Evolutionary conservation across 2,797 vertebrate genomes (phyloP), one percentile per base, ranked within the genome.

Genomic region (Bovichtus diacanthus): DNA sequence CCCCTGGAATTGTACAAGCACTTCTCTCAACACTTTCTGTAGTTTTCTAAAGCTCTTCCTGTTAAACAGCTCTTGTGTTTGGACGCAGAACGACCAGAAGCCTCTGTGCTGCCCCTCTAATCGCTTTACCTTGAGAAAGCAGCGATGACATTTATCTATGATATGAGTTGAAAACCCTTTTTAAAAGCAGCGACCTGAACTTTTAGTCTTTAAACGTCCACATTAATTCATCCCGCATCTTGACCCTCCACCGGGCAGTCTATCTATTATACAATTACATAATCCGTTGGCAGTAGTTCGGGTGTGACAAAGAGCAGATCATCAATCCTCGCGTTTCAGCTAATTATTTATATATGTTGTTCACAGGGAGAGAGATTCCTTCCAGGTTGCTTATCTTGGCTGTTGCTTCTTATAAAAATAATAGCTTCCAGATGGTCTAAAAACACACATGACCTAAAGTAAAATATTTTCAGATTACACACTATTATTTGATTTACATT

Each of bases 391-490:
- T 58, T 73, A 41, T 80, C 70, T 88, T 83, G 76, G 67, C 74
- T 43, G 13, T 38, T 58, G 38, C 12, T n/a, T 78, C 65, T 61
- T 19, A 9, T 39, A 19, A 55, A 67, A 83, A 73, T 87, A 70
- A 91, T 62, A 23, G 13, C 62, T 92, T 91, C 91, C 86, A 87
- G 83, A 89, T 91, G 82, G 41, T 82, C 66, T 63, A 44, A 63
- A 86, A 75, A 76, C 63, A 67, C 12, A 23, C 19, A 6, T 34
- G 12, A 46, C 55, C 60, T 31, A 3, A 55, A 43, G 25, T 38
- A 53, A 85, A 84, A 85, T 85, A 78, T 75, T 82, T 85, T 75
- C 44, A 60, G 36, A 70, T 75, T 64, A 46, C 59, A 29, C 29
- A 18, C 44, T 8, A 18, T n/a, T n/a, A n/a, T n/a, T n/a, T 66